Evolutionary conservation across 2,888 invertebrate species (phyloP), one percentile per base, ranked within the genome.

Genomic region (Agrotis ipsilon): DNA sequence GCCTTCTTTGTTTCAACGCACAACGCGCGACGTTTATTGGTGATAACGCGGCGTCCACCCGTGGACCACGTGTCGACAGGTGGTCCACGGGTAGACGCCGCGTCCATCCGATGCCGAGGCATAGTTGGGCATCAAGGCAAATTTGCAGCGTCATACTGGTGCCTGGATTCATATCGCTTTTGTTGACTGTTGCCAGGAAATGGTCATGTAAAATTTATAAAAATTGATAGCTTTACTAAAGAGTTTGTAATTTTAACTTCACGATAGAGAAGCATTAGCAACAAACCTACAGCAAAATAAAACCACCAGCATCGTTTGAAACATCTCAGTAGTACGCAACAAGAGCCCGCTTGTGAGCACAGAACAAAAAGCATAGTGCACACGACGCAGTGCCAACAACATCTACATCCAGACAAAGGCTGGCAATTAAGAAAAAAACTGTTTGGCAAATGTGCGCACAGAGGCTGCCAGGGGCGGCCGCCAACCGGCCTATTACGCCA

Each of bases 361-460:
- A 65, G 64, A 64, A 73, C 57, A 71, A 80, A 58, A 73, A 65
- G 60, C 57, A 19, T n/a, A 80, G 72, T 46, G 68, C 80, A 79
- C 64, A 59, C 61, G 76, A 64, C 55, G 13, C 69, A 43, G 52
- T 79, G 84, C 85, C 85, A 84, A 81, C 83, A 82, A 75, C 75
- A 77, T 79, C 71, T 71, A 81, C 80, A 75, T 64, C 51, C 73
- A 80, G 81, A 81, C 81, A 82, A 83, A 85, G 78, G 77, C 84
- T 78, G 78, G 80, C 85, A 85, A 85, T 84, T 85, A 84, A 81
- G 76, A 83, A 85, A 83, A 80, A 85, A 85, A 80, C 72, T 57
- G 71, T 82, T 85, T 85, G 85, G 85, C 85, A 84, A 83, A 83
- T 81, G 83, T 61, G 57, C 58, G 65, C 68, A 48, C 51, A 48